Conservation (phyloP, 2,888 invertebrate genomes). For the Ornithoptera alexandrae region DNA sequence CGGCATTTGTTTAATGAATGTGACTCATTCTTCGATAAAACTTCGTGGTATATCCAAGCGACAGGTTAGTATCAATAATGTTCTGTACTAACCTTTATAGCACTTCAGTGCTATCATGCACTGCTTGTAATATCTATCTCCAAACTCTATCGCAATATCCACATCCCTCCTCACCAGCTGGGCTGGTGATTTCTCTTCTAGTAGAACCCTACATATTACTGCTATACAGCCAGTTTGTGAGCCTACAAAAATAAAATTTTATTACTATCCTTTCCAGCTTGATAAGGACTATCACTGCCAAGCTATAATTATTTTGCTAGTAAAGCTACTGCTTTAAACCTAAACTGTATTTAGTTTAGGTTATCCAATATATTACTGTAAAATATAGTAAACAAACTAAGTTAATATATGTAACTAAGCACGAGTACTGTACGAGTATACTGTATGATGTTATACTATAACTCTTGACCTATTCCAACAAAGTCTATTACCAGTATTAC, state of each 20-base stretch:
- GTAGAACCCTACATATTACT: conserved; percentile 54
- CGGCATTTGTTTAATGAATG: not conserved
- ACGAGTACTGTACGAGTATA: no score
- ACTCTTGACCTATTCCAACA: no score
- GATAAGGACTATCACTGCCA: not conserved
- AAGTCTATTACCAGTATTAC: not conserved
- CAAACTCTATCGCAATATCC: conserved; percentile 58
- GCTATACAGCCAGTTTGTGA: conserved; percentile 71
- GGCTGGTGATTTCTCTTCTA: conserved; percentile 59
- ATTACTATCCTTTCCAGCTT: not conserved
- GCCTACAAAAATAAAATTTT: conserved; percentile 41
- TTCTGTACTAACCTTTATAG: conserved; percentile 61
- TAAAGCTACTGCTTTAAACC: no score
- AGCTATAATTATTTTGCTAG: no score
- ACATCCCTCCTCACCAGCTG: conserved; percentile 52
- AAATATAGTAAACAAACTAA: no score
- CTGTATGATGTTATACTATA: no score
- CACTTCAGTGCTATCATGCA: conserved; percentile 63
- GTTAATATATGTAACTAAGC: no score
- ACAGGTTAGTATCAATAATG: not conserved
- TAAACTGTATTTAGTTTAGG: no score
- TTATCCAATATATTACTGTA: no score
- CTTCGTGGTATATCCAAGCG: not conserved
- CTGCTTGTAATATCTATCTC: conserved; percentile 61
- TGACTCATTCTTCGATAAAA: not conserved